phyloP scores from a whole-genome alignment of 92 coral and sea anemone genomes.

The Palythoa heliodiscus region DNA sequence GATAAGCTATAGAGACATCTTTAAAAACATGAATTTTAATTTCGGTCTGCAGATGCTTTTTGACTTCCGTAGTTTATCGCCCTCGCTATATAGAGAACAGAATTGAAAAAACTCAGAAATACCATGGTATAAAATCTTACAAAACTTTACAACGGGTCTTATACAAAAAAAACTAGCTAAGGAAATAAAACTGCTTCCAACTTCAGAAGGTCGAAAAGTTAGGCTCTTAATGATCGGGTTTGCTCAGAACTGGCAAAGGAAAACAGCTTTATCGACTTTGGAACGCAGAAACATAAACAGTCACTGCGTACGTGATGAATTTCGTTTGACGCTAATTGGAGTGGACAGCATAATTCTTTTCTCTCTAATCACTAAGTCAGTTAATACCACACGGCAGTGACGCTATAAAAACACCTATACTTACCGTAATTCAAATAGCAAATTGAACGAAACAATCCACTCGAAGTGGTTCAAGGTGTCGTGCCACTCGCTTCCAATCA shows the following conservation, averaged over 20 bases:
- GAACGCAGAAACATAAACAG: background rate
- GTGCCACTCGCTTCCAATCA: background rate
- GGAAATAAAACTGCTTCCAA: background rate
- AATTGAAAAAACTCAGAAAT: background rate
- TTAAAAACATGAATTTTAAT: constrained; percentile 14
- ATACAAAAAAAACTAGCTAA: background rate
- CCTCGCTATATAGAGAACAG: background rate
- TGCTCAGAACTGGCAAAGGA: background rate
- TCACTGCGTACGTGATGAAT: constrained; percentile 16
- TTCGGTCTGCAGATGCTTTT: constrained; percentile 17
- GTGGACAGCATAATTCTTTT: background rate
- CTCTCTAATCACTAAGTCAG: constrained; percentile 3
- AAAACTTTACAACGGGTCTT: background rate
- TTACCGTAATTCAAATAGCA: constrained; percentile 24
- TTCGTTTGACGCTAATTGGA: background rate
- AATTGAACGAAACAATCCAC: constrained; percentile 5
- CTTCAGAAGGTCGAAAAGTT: background rate
- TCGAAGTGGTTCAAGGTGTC: constrained; percentile 24
- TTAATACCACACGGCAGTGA: background rate
- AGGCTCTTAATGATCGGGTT: background rate
- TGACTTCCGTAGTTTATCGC: constrained; percentile 25
- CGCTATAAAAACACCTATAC: constrained; percentile 17
- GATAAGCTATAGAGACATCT: background rate
- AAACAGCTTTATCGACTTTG: background rate
- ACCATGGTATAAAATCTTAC: background rate